These are phyloP conservation scores for Cyrtorhinus lividipennis DNA, from an alignment of 1,140 invertebrate genomes.

Conservation along the genomic window DNA sequence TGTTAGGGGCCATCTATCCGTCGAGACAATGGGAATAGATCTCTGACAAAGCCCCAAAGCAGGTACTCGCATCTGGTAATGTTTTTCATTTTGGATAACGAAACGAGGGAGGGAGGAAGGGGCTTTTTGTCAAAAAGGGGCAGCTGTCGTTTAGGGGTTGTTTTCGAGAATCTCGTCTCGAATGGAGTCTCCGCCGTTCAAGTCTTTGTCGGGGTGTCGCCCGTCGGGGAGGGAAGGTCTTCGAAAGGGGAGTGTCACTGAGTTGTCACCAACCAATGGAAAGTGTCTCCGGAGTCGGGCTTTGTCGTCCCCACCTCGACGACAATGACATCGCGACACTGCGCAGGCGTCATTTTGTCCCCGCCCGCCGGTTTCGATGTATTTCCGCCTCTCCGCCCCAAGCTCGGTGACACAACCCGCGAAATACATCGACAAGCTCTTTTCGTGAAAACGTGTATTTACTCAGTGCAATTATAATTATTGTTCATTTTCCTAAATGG, in stretches of 20 bases:
- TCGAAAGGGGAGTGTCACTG: not conserved
- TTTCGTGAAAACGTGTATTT: too few species aligned
- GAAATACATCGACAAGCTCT: too few species aligned
- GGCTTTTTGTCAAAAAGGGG: not conserved
- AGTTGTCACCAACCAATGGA: not conserved
- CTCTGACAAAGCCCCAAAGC: not conserved
- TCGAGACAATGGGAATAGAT: not conserved
- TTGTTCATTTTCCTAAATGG: too few species aligned
- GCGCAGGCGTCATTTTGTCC: not conserved
- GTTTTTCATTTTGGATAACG: too few species aligned
- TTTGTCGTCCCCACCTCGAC: not conserved
- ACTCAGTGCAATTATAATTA: too few species aligned
- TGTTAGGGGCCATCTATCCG: not conserved
- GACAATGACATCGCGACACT: not conserved
- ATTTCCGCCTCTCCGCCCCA: too few species aligned
- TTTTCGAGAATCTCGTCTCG: too few species aligned
- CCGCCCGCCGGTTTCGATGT: not conserved
- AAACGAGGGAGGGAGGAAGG: too few species aligned
- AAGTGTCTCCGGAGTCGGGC: not conserved
- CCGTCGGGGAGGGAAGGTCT: not conserved
- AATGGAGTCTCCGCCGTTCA: not conserved
- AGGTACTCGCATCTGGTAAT: not conserved
- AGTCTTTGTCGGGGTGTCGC: not conserved
- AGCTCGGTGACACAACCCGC: too few species aligned
- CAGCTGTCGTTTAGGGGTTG: not conserved